Percentiles rank a stretch among this genome's conserved stretches.
Evolutionary conservation across 2,113 vertebrate genomes (phyloP).

Genomic region (Amphiprion percula): DNA sequence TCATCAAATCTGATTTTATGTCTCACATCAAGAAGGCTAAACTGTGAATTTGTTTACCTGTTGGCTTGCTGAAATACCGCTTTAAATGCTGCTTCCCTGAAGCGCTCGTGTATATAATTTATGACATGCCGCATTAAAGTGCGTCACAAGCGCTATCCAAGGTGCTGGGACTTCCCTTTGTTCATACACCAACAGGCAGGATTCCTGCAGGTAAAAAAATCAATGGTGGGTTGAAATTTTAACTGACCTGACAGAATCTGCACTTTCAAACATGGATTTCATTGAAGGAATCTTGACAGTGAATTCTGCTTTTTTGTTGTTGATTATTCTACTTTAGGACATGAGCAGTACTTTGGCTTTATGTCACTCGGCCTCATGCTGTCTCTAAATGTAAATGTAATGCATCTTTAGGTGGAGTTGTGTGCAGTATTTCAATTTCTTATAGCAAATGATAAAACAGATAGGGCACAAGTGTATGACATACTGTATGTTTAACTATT

Average conservation of each 20-base stretch:
- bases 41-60: not conserved
- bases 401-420: no score
- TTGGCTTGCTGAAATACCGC: not conserved
- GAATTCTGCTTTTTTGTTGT: not conserved
- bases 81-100: not conserved
- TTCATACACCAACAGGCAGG: not conserved
- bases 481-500: not conserved
- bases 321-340: no score
- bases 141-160: not conserved
- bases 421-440: no score
- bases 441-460: no score
- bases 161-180: constrained; percentile 8
- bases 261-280: not conserved
- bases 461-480: no score
- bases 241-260: not conserved
- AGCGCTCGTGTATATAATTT: constrained; percentile 16
- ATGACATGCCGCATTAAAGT: constrained; percentile 26
- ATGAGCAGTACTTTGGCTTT: no score
- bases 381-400: no score
- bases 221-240: not conserved
- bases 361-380: no score
- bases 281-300: not conserved
- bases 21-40: not conserved
- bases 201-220: not conserved
- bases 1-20: not conserved